These are phyloP conservation scores for Mobula hypostoma DNA, from an alignment of 2,113 vertebrate species.

Conservation along the genomic window DNA sequence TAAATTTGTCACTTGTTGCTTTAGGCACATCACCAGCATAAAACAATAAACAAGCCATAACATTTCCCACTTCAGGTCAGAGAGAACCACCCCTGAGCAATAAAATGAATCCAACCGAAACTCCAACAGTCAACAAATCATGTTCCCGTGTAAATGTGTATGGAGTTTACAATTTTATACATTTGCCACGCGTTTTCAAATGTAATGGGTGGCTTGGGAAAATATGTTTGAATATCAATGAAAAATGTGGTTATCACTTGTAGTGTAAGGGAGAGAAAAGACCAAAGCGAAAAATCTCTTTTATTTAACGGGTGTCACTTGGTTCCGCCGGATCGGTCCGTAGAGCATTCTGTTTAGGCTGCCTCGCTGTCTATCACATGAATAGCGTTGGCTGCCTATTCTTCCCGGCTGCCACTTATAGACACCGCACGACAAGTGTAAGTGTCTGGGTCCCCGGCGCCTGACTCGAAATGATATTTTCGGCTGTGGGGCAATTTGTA, in stretches of 20 bases:
- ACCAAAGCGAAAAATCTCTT: background rate
- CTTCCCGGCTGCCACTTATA: constrained; percentile 9
- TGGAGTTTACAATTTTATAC: background rate
- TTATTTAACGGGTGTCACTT: background rate
- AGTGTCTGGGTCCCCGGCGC: constrained; percentile 13
- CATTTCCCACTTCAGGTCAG: background rate
- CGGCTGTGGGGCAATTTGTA: constrained; percentile 7
- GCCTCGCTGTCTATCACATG: background rate
- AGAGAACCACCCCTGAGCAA: background rate
- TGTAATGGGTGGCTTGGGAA: background rate
- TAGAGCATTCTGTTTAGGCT: background rate
- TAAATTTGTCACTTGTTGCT: constrained; percentile 17
- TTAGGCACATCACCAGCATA: constrained; percentile 13
- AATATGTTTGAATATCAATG: background rate
- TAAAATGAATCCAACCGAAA: constrained; percentile 23
- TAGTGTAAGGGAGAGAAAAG: no score
- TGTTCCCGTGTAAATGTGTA: background rate
- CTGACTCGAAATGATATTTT: constrained; percentile 14
- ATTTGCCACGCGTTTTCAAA: background rate
- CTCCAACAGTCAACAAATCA: background rate
- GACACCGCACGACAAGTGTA: constrained; percentile 11
- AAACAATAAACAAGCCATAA: constrained; percentile 21
- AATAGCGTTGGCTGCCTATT: constrained; percentile 29
- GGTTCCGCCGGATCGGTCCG: background rate
- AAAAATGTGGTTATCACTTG: background rate